A percentile compares a stretch with the other conserved stretches of the same genome.
Evolutionary conservation across 2,888 invertebrate genomes (phyloP).

Genomic region (Lomographa bimaculata): DNA sequence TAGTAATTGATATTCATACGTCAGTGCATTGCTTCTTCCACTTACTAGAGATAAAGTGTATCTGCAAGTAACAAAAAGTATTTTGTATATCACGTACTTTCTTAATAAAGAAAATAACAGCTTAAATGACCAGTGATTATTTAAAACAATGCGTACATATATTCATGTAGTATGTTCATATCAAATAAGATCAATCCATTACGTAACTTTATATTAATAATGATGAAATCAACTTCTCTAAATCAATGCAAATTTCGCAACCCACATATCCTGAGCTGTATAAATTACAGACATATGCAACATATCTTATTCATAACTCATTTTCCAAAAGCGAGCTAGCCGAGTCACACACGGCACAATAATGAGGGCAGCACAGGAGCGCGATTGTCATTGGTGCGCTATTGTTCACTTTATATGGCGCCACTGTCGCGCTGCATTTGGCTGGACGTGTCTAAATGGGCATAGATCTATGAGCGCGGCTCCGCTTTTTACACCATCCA

Average conservation of each 20-base stretch:
- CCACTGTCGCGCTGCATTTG: conserved; percentile 68
- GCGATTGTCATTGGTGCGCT: conserved; percentile 74
- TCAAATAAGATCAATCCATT: too few relatives aligned
- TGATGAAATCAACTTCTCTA: too few relatives aligned
- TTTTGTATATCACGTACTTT: too few relatives aligned
- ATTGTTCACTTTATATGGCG: conserved; percentile 81
- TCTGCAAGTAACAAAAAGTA: too few relatives aligned
- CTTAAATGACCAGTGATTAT: too few relatives aligned
- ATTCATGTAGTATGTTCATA: too few relatives aligned
- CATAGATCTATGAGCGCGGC: conserved; percentile 79
- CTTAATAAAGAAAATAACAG: too few relatives aligned
- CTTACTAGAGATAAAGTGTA: too few relatives aligned
- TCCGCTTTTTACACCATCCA: conserved; percentile 60
- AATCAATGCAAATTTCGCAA: conserved; percentile 11
- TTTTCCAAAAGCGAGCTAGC: conserved; percentile 35
- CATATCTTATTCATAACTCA: conserved; percentile 37
- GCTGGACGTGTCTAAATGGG: conserved; percentile 73
- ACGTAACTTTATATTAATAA: too few relatives aligned
- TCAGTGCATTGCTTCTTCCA: too few relatives aligned
- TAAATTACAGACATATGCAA: conserved; percentile 24
- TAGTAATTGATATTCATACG: too few relatives aligned
- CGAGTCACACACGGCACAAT: conserved; percentile 64
- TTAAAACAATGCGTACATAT: too few relatives aligned
- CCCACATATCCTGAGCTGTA: conserved; percentile 12
- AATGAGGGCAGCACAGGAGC: conserved; percentile 65